Evolutionary conservation across 1,140 invertebrate genomes (phyloP).

Genomic region (Littorina saxatilis): DNA sequence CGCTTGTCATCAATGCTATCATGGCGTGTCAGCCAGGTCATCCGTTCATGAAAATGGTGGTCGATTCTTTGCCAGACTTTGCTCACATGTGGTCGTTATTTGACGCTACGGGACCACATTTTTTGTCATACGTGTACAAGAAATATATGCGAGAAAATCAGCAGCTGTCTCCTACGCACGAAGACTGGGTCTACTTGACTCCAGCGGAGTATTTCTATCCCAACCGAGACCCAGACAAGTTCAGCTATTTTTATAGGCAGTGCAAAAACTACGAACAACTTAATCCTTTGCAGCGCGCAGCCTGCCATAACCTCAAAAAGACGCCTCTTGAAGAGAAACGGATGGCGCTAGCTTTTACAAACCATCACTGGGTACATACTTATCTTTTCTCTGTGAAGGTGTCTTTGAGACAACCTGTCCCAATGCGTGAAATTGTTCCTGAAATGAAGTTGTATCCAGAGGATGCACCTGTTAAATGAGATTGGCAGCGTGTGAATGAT

Average conservation of each 20-base stretch:
- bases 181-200: constrained; percentile 58
- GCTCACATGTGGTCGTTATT: constrained; percentile 70
- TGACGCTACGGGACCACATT: constrained; percentile 72
- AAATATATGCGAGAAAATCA: constrained; percentile 47
- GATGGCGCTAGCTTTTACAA: constrained; percentile 61
- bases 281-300: constrained; percentile 55
- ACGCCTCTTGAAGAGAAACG: constrained; percentile 48
- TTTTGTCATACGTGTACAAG: constrained; percentile 62
- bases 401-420: constrained; percentile 55
- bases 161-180: constrained; percentile 28
- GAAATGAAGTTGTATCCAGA: constrained; percentile 55
- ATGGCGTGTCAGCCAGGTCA: constrained; percentile 69
- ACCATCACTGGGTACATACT: constrained; percentile 72
- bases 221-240: constrained; percentile 66
- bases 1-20: constrained; percentile 70
- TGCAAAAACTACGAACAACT: constrained; percentile 59
- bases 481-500: no score
- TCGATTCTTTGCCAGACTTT: constrained; percentile 63
- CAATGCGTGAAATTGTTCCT: constrained; percentile 61
- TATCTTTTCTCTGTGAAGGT: constrained; percentile 59
- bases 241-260: constrained; percentile 56
- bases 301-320: constrained; percentile 64
- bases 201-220: constrained; percentile 71
- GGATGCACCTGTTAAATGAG: neutral
- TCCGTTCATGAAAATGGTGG: constrained; percentile 68